Evolutionary conservation across 2,113 vertebrate genomes (phyloP), one percentile per base, ranked within the genome.

Genomic region (Nibea albiflora): DNA sequence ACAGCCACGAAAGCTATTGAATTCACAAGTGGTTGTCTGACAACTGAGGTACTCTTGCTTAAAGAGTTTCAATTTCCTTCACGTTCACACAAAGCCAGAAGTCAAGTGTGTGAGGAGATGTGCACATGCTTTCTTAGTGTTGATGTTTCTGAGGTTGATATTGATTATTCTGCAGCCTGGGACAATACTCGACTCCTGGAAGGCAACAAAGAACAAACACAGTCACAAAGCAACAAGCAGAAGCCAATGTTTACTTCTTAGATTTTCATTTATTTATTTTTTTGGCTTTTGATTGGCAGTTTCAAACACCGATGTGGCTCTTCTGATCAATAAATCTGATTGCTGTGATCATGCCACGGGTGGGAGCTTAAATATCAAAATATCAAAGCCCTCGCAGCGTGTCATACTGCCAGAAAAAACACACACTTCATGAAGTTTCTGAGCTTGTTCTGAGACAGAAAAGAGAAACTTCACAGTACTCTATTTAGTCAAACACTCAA

Each of bases 11-110:
- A 81, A 52, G 58, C 77, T 75, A 47, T 88, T 86, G 39, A 84
- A 88, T 89, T 90, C 52, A 83, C 78, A 91, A 92, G 77, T 89
- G 79, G 77, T 77, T 82, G 78, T 84, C 66, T 68, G 85, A 81
- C 73, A 85, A 81, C 53, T 67, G 72, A 42, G 63, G 76, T 53
- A 46, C 78, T 88, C 57, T 71, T 50, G 72, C 65, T 73, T 74
- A 26, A 67, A 83, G 63, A 75, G 53, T 84, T 85, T 85, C 52
- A 75, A 60, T 74, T 84, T 73, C 56, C 66, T 68, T 76, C 53
- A 62, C n/a, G 60, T 65, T 54, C 52, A 71, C 64, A 61, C n/a
- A 35, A 81, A 74, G 70, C 57, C 65, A 49, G n/a, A 80, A 58
- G 65, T 78, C 49, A 44, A 26, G 35, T 35, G n/a, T 72, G 50